A percentile compares a stretch with the other conserved stretches of the same genome.
These are phyloP conservation scores for Danionella dracula DNA, from an alignment of 2,797 vertebrate species.

Conservation along the genomic window DNA sequence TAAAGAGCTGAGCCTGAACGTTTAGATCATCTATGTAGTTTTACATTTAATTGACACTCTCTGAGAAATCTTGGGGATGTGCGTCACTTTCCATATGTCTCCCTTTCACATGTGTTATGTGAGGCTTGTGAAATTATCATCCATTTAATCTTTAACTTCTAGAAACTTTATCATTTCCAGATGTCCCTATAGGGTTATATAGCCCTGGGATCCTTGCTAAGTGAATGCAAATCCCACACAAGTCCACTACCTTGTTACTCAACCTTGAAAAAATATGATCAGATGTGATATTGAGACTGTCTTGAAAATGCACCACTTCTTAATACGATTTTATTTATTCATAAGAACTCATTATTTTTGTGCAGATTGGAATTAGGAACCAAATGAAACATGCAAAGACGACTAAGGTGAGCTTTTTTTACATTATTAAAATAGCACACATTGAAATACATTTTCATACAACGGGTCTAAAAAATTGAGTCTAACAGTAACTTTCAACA, in stretches of 20 bases:
- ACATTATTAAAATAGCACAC: too few species aligned
- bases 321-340: too few species aligned
- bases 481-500: too few species aligned
- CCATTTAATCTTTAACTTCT: conserved; percentile 28
- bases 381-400: too few species aligned
- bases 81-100: conserved; percentile 24
- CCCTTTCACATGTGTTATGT: conserved; percentile 14
- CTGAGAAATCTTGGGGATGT: not conserved
- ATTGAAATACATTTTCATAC: too few species aligned
- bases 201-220: conserved; percentile 9
- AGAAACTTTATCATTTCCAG: conserved; percentile 40
- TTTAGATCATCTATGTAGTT: too few species aligned
- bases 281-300: not conserved
- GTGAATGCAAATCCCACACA: conserved; percentile 12
- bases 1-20: too few species aligned
- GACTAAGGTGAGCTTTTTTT: too few species aligned
- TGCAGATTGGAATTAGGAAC: too few species aligned
- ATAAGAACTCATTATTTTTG: too few species aligned
- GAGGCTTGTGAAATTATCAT: conserved; percentile 30
- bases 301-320: not conserved
- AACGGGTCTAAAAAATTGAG: too few species aligned
- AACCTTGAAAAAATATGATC: not conserved
- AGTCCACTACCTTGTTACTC: not conserved
- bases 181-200: conserved; percentile 23
- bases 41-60: not conserved